Conservation (phyloP, 2,113 vertebrate genomes). For the Sterrhoptilus dennistouni region DNA sequence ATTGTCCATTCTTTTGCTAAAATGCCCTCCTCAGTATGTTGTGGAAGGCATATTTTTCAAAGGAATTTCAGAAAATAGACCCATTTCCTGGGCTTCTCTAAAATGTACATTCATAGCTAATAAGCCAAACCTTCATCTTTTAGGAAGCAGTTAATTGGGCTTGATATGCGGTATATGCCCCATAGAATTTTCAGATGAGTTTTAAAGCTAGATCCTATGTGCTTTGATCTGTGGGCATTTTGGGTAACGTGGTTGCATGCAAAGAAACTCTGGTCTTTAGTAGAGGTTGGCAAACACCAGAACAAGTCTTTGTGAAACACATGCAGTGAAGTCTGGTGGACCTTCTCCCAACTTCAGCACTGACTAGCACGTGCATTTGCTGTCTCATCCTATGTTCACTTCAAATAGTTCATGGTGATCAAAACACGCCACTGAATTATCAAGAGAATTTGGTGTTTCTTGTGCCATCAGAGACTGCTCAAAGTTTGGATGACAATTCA, state of each 20-base stretch:
- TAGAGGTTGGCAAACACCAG: neutral
- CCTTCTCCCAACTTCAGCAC: neutral
- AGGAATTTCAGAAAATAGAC: neutral
- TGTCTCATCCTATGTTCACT: neutral
- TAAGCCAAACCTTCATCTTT: neutral
- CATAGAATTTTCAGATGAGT: neutral
- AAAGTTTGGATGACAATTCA: neutral
- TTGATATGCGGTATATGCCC: neutral
- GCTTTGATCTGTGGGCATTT: neutral
- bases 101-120: neutral
- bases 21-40: neutral
- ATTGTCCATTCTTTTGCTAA: neutral
- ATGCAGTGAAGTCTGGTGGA: neutral
- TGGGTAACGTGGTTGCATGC: neutral
- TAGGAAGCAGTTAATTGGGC: neutral
- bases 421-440: neutral
- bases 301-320: neutral
- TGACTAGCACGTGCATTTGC: neutral
- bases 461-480: neutral
- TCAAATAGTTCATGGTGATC: neutral
- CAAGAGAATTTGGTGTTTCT: neutral
- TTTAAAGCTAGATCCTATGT: neutral
- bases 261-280: neutral
- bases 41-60: neutral
- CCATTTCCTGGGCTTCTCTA: neutral